These are phyloP conservation scores for Ganaspis sp. DNA, from an alignment of 1,140 invertebrate genomes.

Conservation along the genomic window DNA sequence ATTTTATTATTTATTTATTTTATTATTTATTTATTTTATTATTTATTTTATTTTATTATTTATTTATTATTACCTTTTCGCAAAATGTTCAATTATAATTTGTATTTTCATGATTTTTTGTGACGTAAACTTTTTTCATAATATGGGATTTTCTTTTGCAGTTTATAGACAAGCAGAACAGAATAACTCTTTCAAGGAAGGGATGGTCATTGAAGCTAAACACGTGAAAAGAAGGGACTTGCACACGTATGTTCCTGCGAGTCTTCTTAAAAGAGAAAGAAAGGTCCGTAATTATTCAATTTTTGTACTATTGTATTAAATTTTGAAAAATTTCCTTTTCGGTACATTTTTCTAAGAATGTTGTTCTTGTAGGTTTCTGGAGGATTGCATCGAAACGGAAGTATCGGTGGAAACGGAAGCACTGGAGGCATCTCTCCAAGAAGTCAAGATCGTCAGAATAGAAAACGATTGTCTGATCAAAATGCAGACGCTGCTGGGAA, in stretches of 20 bases:
- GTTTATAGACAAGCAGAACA: conserved; percentile 81
- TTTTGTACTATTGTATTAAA: too few relatives aligned
- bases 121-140: too few relatives aligned
- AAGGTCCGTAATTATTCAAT: conserved; percentile 74
- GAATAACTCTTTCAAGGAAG: conserved; percentile 90
- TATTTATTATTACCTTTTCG: too few relatives aligned
- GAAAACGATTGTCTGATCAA: conserved; percentile 65
- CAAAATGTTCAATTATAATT: too few relatives aligned
- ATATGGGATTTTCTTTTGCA: conserved; percentile 63
- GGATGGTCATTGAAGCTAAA: conserved; percentile 92
- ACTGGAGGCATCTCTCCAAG: conserved; percentile 59
- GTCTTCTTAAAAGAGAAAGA: conserved; percentile 83
- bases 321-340: not conserved
- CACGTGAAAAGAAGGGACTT: conserved; percentile 86
- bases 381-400: conserved; percentile 63
- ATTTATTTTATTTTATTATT: too few relatives aligned
- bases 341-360: not conserved
- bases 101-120: too few relatives aligned
- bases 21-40: too few relatives aligned
- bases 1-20: too few relatives aligned
- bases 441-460: conserved; percentile 50
- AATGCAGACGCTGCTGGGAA: conserved; percentile 56
- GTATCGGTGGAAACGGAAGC: conserved; percentile 59
- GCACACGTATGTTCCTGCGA: conserved; percentile 83
- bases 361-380: conserved; percentile 57